Base-by-base conservation (phyloP, 2,888 invertebrate genomes). In the Stenchaetothrips biformis region DNA sequence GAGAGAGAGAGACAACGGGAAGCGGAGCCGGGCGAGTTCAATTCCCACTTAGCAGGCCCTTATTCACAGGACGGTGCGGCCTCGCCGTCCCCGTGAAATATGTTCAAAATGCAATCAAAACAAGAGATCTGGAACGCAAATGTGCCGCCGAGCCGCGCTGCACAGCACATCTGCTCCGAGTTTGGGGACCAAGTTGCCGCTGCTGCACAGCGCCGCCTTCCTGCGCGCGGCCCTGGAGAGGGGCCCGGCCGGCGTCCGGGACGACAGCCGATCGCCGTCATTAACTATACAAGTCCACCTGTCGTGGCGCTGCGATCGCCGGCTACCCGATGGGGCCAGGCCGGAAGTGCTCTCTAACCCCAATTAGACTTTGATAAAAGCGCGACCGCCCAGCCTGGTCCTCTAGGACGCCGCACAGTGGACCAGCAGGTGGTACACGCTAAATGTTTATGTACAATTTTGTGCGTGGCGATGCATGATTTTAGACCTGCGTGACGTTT, bases 81-180 rank as follows among this genome's bases (percentile, higher is more conserved):
- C 2, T 1, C 1, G 59, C 16, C 59, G 16, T 6, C 18, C 59
- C 59, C 16, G 13, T 59, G 59, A 59, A 59, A 59, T 59, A 37
- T 37, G 59, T 59, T 59, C 59, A 59, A 59, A 59, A 59, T 16
- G 59, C 59, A 59, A 59, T 59, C 59, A 59, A 59, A 59, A 59
- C 13, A 16, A 4, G 59, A 16, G 59, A 59, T 16, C 13, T 6
- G 59, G 59, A 16, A 37, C 37, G 37, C 37, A 37, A 37, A 37
- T 37, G 37, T 37, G 37, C 37, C 37, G 37, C 37, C 37, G 37
- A 37, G 37, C 37, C 37, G 37, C 37, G 37, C 37, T 37, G 37
- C 37, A 37, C 1, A 4, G 37, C 37, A 37, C 37, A 37, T 37
- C 37, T 37, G 37, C 37, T 37, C 37, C 37, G 37, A 37, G 37